Evolutionary conservation across 1,140 invertebrate species (phyloP), one percentile per base, ranked within the genome.

Genomic region (Ctenoplectra terminalis): DNA sequence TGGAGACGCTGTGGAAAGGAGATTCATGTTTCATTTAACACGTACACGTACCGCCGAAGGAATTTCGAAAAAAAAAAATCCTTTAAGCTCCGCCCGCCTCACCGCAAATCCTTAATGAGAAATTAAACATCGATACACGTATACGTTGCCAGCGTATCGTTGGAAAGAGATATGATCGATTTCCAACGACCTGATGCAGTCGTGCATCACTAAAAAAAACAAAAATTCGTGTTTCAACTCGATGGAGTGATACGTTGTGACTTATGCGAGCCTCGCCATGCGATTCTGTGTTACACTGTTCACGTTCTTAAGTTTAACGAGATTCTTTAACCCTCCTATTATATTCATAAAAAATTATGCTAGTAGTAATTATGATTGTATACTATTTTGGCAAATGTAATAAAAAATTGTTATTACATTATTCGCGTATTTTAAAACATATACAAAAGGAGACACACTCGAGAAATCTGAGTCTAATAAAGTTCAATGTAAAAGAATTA

Each of bases 161-260:
- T 54, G n/a, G 69, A 50, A 63, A 84, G 43, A 63, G 84, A 83
- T 80, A 15, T 48, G 13, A 87, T 87, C 86, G 72, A 87, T 81
- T 84, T 75, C 63, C 46, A 48, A 31, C 67, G 58, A 80, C 43
- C 60, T 87, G 73, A 85, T 83, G 86, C 79, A 63, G 26, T 70
- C 50, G 50, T 56, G 85, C 79, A 77, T 85, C 71, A 69, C 79
- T 87, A 87, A 83, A 88, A 64, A 83, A 63, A 52, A 78, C 69
- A 70, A 13, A 37, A n/a, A n/a, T n/a, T n/a, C n/a, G n/a, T n/a
- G n/a, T 13, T 67, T 72, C 23, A 52, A 67, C 26, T 54, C 58
- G 34, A 73, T 43, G 40, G 23, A 43, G 56, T 5, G 9, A 80
- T 26, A 15, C 34, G 46, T 61, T 58, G 7, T 13, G 17, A 9